A percentile compares a stretch with the other conserved stretches of the same genome.
Conservation (phyloP, 2,113 vertebrate genomes). For the Rhynchopsitta pachyrhyncha region DNA sequence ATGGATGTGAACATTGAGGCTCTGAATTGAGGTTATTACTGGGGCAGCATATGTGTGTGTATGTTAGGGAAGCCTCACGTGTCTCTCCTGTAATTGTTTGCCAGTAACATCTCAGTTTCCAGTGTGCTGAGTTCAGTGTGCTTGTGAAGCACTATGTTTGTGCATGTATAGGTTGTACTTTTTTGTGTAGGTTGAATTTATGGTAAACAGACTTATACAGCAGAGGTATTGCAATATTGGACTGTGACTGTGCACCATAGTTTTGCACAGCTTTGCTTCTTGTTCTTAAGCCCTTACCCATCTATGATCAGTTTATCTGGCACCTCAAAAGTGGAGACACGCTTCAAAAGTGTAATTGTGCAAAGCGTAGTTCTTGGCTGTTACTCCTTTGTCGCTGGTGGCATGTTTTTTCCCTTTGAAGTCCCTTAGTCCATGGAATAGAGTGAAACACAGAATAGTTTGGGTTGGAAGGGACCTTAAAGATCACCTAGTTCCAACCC, state of each 20-base stretch:
- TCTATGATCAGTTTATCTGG: not conserved
- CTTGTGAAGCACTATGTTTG: not conserved
- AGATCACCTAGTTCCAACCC: not conserved
- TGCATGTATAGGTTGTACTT: not conserved
- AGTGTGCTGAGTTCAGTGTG: not conserved
- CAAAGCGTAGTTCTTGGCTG: not conserved
- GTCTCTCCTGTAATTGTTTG: not conserved
- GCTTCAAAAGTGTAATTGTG: not conserved
- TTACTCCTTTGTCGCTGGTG: not conserved
- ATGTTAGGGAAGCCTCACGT: not conserved
- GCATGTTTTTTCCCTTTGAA: not conserved
- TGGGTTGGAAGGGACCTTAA: not conserved
- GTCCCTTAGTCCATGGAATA: not conserved
- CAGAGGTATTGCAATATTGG: not conserved
- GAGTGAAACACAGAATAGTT: not conserved
- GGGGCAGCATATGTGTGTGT: not conserved
- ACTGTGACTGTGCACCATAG: not conserved
- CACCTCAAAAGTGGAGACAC: not conserved
- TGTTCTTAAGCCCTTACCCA: not conserved
- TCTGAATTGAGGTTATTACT: constrained; percentile 5
- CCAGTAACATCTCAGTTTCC: not conserved
- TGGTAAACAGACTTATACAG: not conserved
- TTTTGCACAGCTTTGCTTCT: not conserved
- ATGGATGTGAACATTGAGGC: not conserved
- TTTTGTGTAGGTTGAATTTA: not conserved